phyloP scores from a whole-genome alignment of 2,888 invertebrate genomes.

The Entomobrya proxima region DNA sequence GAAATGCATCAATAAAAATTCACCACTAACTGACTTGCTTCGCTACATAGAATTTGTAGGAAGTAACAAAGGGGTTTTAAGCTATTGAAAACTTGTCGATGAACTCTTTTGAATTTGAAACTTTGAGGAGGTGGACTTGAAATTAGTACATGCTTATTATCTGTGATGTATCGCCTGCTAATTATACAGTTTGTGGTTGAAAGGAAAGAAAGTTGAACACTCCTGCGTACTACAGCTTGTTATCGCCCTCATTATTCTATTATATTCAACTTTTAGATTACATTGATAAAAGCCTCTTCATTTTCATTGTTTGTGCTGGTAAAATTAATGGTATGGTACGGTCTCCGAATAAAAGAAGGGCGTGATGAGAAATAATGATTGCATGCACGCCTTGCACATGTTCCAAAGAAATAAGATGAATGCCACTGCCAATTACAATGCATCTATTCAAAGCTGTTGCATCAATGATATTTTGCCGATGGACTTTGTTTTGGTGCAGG shows the following conservation, averaged over 20 bases:
- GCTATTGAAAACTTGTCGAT: background rate
- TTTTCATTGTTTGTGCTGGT: background rate
- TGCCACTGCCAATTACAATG: too few relatives aligned
- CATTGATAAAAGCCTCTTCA: conserved; percentile 33
- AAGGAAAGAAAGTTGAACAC: conserved; percentile 1
- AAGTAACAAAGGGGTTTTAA: background rate
- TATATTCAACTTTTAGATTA: background rate
- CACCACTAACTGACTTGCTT: background rate
- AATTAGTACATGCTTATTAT: conserved; percentile 42
- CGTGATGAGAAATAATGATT: too few relatives aligned
- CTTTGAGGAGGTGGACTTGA: conserved; percentile 28
- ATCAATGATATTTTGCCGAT: too few relatives aligned
- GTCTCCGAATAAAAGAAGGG: too few relatives aligned
- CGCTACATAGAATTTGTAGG: background rate
- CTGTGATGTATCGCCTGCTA: conserved; percentile 30
- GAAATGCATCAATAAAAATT: background rate
- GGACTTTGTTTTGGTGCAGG: too few relatives aligned
- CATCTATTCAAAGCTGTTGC: too few relatives aligned
- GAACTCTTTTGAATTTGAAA: conserved; percentile 6
- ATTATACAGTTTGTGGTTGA: conserved; percentile 36
- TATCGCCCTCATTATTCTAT: conserved; percentile 12
- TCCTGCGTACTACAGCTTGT: background rate
- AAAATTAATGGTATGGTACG: background rate
- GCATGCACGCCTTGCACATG: too few relatives aligned
- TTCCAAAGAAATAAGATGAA: too few relatives aligned